Evolutionary conservation across 1,140 invertebrate species (phyloP).

Genomic region (Zaprionus capensis): DNA sequence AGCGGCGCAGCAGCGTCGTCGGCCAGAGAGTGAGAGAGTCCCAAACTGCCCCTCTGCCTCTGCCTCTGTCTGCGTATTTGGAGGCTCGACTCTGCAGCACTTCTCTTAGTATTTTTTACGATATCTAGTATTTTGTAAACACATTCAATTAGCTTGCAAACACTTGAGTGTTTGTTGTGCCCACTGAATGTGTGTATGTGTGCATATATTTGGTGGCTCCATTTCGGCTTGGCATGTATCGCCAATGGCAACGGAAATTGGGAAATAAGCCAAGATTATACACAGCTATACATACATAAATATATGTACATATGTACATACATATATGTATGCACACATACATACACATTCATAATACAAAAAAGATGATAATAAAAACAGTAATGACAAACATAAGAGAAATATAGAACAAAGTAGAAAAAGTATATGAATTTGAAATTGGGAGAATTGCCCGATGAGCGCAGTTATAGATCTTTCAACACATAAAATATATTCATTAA

Average conservation of each 20-base stretch:
- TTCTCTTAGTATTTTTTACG: constrained; percentile 15
- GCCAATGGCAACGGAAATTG: constrained; percentile 23
- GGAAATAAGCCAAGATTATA: not conserved
- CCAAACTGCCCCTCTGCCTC: constrained; percentile 18
- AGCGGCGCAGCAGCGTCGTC: constrained; percentile 16
- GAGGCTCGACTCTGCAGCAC: constrained; percentile 36
- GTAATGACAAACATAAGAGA: no score
- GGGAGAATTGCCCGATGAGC: no score
- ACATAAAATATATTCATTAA: no score
- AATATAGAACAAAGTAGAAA: no score
- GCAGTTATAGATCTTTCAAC: no score
- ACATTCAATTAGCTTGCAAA: constrained; percentile 20
- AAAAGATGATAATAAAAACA: no score
- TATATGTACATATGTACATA: not conserved
- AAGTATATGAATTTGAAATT: no score
- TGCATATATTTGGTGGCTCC: not conserved
- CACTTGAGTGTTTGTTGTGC: not conserved
- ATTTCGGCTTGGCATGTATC: not conserved
- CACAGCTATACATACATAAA: not conserved
- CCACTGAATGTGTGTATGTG: not conserved
- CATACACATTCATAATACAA: no score
- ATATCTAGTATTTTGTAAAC: constrained; percentile 10
- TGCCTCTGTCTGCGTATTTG: constrained; percentile 5
- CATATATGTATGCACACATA: no score
- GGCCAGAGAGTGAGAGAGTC: constrained; percentile 21